Percentiles rank a stretch among this genome's conserved stretches.
Conservation (phyloP, 2,888 invertebrate genomes). For the Periphyllus acericola region DNA sequence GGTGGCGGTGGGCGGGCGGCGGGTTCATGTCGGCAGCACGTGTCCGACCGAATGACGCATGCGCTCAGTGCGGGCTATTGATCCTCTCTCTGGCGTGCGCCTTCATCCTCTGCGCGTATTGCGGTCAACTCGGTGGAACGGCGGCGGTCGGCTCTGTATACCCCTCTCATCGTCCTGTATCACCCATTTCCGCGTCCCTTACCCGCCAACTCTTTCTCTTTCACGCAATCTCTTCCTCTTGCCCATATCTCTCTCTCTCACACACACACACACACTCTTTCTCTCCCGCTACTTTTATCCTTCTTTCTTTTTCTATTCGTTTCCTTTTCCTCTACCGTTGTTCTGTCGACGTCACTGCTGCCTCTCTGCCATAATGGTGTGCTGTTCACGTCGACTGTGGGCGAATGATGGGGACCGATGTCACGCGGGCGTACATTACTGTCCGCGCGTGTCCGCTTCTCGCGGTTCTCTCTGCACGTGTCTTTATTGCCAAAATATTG, state of each 20-base stretch:
- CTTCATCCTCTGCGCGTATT: constrained; percentile 41
- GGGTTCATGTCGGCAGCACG: constrained; percentile 52
- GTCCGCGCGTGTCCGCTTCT: background rate
- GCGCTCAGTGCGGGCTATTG: constrained; percentile 60
- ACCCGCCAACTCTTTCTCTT: background rate
- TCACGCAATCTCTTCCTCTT: background rate
- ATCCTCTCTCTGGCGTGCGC: constrained; percentile 58
- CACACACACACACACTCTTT: background rate
- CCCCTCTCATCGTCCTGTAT: background rate
- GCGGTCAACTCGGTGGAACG: constrained; percentile 53
- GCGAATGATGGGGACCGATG: background rate
- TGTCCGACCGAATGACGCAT: constrained; percentile 61
- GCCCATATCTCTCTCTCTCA: background rate
- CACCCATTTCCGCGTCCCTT: constrained; percentile 32
- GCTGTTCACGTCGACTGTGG: background rate
- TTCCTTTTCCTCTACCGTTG: background rate
- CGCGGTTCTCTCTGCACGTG: background rate
- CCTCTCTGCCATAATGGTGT: background rate
- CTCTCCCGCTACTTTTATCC: background rate
- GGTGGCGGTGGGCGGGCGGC: background rate
- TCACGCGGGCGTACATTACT: background rate
- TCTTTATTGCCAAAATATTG: background rate
- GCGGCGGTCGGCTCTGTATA: background rate
- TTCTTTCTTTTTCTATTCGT: background rate
- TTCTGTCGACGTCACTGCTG: background rate